phyloP scores from a whole-genome alignment of 2,797 vertebrate genomes.

The Coregonus sp. region DNA sequence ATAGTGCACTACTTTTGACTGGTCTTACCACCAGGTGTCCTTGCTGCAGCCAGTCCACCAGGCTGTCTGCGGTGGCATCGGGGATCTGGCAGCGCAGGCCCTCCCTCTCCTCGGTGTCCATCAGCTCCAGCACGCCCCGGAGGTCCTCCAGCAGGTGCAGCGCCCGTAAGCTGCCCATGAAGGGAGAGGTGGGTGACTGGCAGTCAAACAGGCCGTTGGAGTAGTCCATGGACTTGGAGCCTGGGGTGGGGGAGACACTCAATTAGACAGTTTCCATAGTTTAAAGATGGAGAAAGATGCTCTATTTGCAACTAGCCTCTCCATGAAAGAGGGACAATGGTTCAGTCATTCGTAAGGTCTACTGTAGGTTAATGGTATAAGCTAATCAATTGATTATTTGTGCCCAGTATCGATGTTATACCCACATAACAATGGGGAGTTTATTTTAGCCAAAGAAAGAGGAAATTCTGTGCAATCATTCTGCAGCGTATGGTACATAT shows the following conservation, averaged over 20 bases:
- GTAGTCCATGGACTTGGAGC: constrained; percentile 95
- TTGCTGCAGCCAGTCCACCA: constrained; percentile 92
- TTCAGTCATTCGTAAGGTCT: not conserved
- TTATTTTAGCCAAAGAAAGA: not conserved
- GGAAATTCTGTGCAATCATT: too few relatives aligned
- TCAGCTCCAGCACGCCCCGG: constrained; percentile 87
- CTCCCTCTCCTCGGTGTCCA: constrained; percentile 92
- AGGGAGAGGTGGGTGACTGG: constrained; percentile 95
- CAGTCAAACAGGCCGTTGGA: constrained; percentile 96
- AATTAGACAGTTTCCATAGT: not conserved
- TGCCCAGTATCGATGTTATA: too few relatives aligned
- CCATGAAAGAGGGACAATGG: not conserved
- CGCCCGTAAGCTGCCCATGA: constrained; percentile 89
- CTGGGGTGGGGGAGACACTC: constrained; percentile 60
- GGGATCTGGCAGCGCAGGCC: constrained; percentile 94
- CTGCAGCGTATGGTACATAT: too few relatives aligned
- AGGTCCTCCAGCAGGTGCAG: constrained; percentile 94
- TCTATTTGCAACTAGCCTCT: not conserved
- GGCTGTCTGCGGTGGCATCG: constrained; percentile 85
- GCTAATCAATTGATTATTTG: not conserved
- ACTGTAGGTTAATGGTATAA: not conserved
- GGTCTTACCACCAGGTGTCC: constrained; percentile 83
- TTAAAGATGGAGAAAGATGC: not conserved
- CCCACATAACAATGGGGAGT: too few relatives aligned
- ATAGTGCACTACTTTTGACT: not conserved